phyloP scores from a whole-genome alignment of 2,113 vertebrate genomes.

The Hippocampus abdominalis region DNA sequence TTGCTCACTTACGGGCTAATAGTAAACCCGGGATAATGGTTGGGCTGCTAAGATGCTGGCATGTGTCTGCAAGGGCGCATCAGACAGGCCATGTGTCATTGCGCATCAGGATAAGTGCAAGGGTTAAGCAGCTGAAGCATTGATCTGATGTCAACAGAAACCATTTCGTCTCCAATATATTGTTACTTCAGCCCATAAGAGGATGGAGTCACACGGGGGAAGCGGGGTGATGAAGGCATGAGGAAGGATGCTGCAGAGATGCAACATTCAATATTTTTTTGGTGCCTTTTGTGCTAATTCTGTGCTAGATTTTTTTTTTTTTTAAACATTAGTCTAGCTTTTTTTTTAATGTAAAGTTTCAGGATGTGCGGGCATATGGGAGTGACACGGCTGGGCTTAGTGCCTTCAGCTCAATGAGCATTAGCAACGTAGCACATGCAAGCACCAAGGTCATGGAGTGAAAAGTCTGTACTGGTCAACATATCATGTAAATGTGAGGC shows the following conservation, averaged over 20 bases:
- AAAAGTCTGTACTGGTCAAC: constrained; percentile 30
- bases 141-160: constrained; percentile 70
- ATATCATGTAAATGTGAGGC: constrained; percentile 37
- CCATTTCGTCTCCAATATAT: constrained; percentile 67
- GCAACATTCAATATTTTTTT: constrained; percentile 34
- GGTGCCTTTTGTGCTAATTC: constrained; percentile 27
- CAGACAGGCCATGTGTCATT: constrained; percentile 30
- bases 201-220: constrained; percentile 13
- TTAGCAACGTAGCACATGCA: constrained; percentile 23
- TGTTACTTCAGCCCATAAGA: constrained; percentile 49
- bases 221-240: constrained; percentile 21
- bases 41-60: constrained; percentile 6
- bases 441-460: constrained; percentile 55
- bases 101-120: constrained; percentile 39
- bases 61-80: constrained; percentile 27
- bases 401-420: constrained; percentile 21
- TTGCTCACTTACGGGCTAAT: constrained; percentile 12
- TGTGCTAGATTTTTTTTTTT: constrained; percentile 18
- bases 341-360: constrained; percentile 11
- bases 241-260: constrained; percentile 58
- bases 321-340: constrained; percentile 5
- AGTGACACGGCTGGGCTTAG: constrained; percentile 28
- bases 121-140: constrained; percentile 64
- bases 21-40: constrained; percentile 5
- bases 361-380: constrained; percentile 13